A percentile compares a stretch with the other conserved stretches of the same genome.
These are phyloP conservation scores for Squalus acanthias DNA, from an alignment of 2,797 vertebrate genomes.

Conservation along the genomic window DNA sequence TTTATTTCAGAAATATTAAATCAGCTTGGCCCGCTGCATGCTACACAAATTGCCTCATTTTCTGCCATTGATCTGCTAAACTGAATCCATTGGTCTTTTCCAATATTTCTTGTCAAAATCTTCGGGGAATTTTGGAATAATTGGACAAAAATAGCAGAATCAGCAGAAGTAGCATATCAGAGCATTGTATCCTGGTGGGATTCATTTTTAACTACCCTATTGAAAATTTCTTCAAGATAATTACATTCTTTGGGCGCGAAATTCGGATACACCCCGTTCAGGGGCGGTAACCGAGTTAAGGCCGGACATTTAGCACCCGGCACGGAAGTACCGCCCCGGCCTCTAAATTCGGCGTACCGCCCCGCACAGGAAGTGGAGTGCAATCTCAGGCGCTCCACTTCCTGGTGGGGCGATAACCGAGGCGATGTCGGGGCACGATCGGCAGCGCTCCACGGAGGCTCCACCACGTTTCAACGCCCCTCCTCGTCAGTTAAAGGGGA, in stretches of 20 bases:
- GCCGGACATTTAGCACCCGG: too few species aligned
- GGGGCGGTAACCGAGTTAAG: too few species aligned
- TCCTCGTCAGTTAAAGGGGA: too few species aligned
- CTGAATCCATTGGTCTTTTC: not conserved
- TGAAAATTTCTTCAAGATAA: not conserved
- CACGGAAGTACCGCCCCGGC: too few species aligned
- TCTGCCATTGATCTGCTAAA: not conserved
- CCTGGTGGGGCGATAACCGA: too few species aligned
- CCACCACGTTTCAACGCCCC: too few species aligned
- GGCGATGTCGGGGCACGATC: too few species aligned
- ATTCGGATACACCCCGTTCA: too few species aligned
- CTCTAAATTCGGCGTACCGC: too few species aligned
- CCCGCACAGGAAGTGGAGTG: too few species aligned
- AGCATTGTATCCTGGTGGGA: not conserved
- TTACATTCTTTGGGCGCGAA: not conserved
- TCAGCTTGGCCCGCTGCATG: not conserved
- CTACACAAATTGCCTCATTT: not conserved
- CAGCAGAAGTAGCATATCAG: not conserved
- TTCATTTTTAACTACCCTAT: not conserved
- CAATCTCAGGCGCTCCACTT: too few species aligned
- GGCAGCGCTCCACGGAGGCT: too few species aligned
- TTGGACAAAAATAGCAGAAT: not conserved
- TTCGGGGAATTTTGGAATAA: not conserved
- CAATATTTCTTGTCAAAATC: not conserved
- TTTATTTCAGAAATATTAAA: constrained; percentile 12